Percentiles rank a stretch among this genome's conserved stretches.
Conservation (phyloP, 2,113 vertebrate species). For the Galeopterus variegatus region DNA sequence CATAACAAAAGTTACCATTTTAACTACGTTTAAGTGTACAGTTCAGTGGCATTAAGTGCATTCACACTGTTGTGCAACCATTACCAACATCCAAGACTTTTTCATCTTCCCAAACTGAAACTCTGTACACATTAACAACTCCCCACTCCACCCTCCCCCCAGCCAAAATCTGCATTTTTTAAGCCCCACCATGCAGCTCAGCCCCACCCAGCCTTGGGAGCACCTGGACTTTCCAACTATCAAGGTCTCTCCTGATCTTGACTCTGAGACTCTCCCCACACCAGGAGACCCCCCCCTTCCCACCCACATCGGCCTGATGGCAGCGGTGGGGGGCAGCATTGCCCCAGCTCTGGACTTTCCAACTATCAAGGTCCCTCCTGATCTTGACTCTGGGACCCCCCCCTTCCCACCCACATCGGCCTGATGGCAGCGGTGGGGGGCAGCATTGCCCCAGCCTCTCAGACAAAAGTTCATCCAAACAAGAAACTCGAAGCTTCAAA, state of each 20-base stretch:
- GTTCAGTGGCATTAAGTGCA: not conserved
- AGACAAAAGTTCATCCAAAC: conserved; percentile 78
- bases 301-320: not conserved
- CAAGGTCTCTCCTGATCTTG: not conserved
- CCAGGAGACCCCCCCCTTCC: not conserved
- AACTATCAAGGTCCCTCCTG: too few relatives aligned
- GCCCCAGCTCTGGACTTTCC: too few relatives aligned
- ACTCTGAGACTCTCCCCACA: not conserved
- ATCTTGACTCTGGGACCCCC: too few relatives aligned
- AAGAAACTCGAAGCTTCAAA: conserved; percentile 76
- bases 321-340: too few relatives aligned
- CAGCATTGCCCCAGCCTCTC: not conserved
- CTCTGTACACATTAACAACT: not conserved
- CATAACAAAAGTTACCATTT: not conserved
- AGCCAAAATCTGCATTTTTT: not conserved
- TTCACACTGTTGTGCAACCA: not conserved
- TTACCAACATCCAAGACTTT: not conserved
- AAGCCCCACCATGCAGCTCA: not conserved
- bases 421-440: too few relatives aligned
- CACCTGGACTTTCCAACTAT: not conserved
- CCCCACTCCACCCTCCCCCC: not conserved
- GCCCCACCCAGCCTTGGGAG: not conserved
- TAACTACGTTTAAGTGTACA: not conserved
- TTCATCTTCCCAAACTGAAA: not conserved
- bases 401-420: too few relatives aligned